A percentile compares a stretch with the other conserved stretches of the same genome.
Conservation (phyloP, 2,888 invertebrate genomes). For the Nasonovia ribisnigri region DNA sequence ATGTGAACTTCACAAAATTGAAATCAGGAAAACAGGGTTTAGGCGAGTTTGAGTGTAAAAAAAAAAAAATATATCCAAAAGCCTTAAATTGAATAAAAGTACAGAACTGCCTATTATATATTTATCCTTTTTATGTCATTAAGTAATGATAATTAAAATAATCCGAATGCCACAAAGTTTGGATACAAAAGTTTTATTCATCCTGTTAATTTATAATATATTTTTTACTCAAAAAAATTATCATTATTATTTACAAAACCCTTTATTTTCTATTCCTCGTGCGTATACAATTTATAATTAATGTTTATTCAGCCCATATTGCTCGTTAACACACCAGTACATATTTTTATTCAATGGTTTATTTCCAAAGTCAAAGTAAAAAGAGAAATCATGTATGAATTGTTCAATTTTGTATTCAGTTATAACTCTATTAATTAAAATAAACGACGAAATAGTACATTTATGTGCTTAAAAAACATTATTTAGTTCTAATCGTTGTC, state of each 20-base stretch:
- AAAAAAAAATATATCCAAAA: background rate
- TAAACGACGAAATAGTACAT: background rate
- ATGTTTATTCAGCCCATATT: slow-evolving; percentile 7
- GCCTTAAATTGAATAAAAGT: background rate
- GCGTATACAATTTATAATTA: background rate
- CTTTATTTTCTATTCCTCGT: background rate
- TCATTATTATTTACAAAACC: background rate
- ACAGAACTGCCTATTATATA: background rate
- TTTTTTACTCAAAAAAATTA: background rate
- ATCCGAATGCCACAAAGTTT: background rate
- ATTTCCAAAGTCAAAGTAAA: background rate
- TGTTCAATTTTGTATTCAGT: background rate
- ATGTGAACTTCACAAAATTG: background rate
- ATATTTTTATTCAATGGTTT: background rate
- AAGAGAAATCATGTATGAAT: background rate
- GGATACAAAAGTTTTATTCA: background rate
- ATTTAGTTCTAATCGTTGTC: background rate
- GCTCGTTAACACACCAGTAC: background rate
- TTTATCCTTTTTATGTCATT: background rate
- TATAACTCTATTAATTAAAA: background rate
- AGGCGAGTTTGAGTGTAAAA: background rate
- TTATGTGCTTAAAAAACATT: background rate
- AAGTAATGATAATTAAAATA: background rate
- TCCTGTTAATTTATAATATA: background rate
- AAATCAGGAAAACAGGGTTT: background rate